Conservation (phyloP, 2,797 vertebrate genomes). For the Orestias chungarensis region DNA sequence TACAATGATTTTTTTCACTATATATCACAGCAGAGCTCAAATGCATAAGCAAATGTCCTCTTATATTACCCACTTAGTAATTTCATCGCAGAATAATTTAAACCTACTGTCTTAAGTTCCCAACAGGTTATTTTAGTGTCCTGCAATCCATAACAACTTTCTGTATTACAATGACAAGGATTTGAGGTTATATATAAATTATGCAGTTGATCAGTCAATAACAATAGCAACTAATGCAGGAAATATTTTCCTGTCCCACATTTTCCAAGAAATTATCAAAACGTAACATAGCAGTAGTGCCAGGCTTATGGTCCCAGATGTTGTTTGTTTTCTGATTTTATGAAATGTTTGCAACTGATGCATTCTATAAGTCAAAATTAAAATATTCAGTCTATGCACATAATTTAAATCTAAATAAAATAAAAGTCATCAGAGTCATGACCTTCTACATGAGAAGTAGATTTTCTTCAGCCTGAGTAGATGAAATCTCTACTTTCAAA, state of each 20-base stretch:
- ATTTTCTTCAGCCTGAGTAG: constrained; percentile 19
- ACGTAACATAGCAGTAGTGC: constrained; percentile 17
- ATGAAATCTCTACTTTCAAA: constrained; percentile 16
- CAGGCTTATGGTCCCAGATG: constrained; percentile 18
- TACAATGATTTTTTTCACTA: neutral
- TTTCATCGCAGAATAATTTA: neutral
- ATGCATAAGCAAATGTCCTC: neutral
- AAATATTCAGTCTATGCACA: constrained; percentile 9
- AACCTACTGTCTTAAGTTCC: neutral
- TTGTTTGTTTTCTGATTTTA: constrained; percentile 27
- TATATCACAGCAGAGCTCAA: constrained; percentile 1
- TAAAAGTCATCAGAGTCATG: constrained; percentile 7
- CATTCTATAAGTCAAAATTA: constrained; percentile 37
- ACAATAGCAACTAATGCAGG: constrained; percentile 19
- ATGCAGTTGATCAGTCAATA: constrained; percentile 33
- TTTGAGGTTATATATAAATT: constrained; percentile 32
- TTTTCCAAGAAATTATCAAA: constrained; percentile 27
- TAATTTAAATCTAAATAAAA: constrained; percentile 16
- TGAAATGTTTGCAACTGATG: constrained; percentile 14
- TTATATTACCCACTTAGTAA: neutral
- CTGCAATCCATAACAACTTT: neutral
- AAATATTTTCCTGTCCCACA: constrained; percentile 2
- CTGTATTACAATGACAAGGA: constrained; percentile 17
- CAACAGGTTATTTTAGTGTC: neutral
- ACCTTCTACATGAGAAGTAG: constrained; percentile 15